phyloP scores from a whole-genome alignment of 1,140 invertebrate genomes.

The Pristionchus pacificus region DNA sequence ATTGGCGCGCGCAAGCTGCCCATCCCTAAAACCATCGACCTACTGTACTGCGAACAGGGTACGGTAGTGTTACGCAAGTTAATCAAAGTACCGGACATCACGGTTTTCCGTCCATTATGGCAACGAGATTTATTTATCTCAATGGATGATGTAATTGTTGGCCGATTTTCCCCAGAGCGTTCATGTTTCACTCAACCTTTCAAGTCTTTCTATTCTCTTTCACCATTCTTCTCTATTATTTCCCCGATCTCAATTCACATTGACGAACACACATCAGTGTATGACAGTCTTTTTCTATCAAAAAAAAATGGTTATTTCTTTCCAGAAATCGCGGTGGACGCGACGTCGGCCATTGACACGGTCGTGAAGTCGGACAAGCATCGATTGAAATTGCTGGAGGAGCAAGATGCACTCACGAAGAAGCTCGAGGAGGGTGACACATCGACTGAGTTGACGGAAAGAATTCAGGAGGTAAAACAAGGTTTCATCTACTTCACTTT shows the following conservation, averaged over 20 bases:
- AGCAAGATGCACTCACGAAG: constrained; percentile 73
- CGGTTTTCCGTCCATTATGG: too few species aligned
- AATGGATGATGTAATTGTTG: too few species aligned
- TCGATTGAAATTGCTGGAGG: constrained; percentile 73
- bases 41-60: constrained; percentile 91
- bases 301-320: constrained; percentile 27
- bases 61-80: too few species aligned
- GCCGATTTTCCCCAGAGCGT: too few species aligned
- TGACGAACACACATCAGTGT: constrained; percentile 1
- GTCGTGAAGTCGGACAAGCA: constrained; percentile 78
- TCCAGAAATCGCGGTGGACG: constrained; percentile 77
- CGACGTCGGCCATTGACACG: constrained; percentile 82
- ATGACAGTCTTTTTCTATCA: constrained; percentile 3
- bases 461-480: constrained; percentile 69
- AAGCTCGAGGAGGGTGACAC: constrained; percentile 67
- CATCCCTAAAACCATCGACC: constrained; percentile 86
- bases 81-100: too few species aligned
- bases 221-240: not conserved
- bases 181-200: too few species aligned
- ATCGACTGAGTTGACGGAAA: constrained; percentile 66
- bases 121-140: too few species aligned
- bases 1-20: constrained; percentile 77
- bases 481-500: not conserved
- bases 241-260: not conserved
- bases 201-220: constrained; percentile 2